Evolutionary conservation across 2,888 invertebrate species (phyloP), one percentile per base, ranked within the genome.

Genomic region (Cosmia trapezina): DNA sequence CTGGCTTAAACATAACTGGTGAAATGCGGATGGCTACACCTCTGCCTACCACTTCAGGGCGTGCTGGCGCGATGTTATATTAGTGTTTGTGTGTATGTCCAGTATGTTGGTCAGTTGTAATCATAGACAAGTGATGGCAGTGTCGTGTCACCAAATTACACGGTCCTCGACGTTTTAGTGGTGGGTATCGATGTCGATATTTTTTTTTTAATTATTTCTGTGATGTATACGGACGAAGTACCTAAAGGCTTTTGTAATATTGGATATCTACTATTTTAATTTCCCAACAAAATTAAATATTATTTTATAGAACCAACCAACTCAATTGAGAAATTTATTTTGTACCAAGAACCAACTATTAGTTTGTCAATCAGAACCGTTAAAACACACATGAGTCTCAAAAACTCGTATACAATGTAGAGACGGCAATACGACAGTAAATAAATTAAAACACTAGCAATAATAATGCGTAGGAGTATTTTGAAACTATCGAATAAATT

Each of bases 111-210:
- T 77, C 81, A 71, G 72, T 70, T 59, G 60, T 69, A 77, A 78
- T 81, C 78, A 71, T 81, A n/a, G 66, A 73, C 62, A 67, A 73
- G 83, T 84, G 89, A 88, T 85, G 83, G 76, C 64, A 78, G 65
- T 85, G 84, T 86, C 89, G 88, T 89, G 87, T 87, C 88, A 85
- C 89, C 87, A 91, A 91, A 92, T 91, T 90, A 91, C 88, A 88
- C 77, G 88, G 83, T 85, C 76, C 78, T 84, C 75, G 62, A 76
- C 60, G 33, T 62, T 63, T 56, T 73, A 87, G 85, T 73, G 79
- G 57, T 60, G 33, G 1, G 0, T 71, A 65, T 83, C 81, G 85
- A 86, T 87, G 70, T 87, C 85, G 85, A 83, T 17, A 12, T 6
- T 22, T 22, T 28, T 54, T 28, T 28, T 14, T 28, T 54, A 7